phyloP scores from a whole-genome alignment of 2,888 invertebrate genomes.

The Caenorhabditis becei region DNA sequence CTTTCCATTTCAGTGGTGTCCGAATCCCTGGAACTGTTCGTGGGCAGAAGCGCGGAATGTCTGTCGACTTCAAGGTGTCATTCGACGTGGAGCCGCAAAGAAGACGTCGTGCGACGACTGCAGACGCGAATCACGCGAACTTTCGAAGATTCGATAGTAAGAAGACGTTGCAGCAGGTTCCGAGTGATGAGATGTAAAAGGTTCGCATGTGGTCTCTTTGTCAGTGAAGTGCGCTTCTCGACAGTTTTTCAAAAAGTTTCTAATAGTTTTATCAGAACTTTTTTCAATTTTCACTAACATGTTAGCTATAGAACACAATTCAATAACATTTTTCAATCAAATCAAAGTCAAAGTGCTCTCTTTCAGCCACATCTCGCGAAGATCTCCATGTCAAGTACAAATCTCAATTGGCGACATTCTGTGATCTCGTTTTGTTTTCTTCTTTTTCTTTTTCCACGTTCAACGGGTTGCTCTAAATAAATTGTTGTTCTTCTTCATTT shows the following conservation, averaged over 20 bases:
- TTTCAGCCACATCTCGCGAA: slow-evolving; percentile 27
- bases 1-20: slow-evolving; percentile 50
- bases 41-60: slow-evolving; percentile 54
- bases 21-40: slow-evolving; percentile 24
- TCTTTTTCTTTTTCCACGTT: background rate
- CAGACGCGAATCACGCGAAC: slow-evolving; percentile 33
- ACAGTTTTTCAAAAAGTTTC: background rate
- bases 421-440: slow-evolving; percentile 10
- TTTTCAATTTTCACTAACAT: no score
- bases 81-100: slow-evolving; percentile 38
- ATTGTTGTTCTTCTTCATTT: background rate
- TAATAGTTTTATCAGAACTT: no score
- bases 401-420: slow-evolving; percentile 22
- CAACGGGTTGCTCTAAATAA: slow-evolving; percentile 8
- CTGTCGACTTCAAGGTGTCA: slow-evolving; percentile 44
- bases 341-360: no score
- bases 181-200: slow-evolving; percentile 11
- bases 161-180: background rate
- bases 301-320: no score
- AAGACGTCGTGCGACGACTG: slow-evolving; percentile 48
- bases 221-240: slow-evolving; percentile 1
- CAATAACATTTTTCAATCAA: no score
- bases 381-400: slow-evolving; percentile 30
- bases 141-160: slow-evolving; percentile 23
- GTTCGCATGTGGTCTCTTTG: slow-evolving; percentile 1